phyloP scores from a whole-genome alignment of 2,888 invertebrate species.

The Autographa pulchrina region DNA sequence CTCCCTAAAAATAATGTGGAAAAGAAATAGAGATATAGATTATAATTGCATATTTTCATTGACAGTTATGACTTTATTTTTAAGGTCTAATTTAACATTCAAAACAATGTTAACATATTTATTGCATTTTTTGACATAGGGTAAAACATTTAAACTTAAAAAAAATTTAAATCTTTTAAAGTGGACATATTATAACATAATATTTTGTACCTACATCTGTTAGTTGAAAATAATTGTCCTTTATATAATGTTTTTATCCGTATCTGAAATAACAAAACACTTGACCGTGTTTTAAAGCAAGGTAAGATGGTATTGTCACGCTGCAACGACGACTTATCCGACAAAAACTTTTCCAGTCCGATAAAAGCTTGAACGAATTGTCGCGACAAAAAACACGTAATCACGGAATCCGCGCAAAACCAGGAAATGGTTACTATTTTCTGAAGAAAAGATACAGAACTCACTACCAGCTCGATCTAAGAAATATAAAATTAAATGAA shows the following conservation, averaged over 20 bases:
- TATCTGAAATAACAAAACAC: slow-evolving; percentile 9
- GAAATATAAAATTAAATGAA: neutral
- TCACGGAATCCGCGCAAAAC: slow-evolving; percentile 40
- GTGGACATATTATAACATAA: neutral
- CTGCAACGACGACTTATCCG: slow-evolving; percentile 29
- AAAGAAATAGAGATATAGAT: neutral
- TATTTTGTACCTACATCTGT: neutral
- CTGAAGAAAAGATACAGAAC: slow-evolving; percentile 2
- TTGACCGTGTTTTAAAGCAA: slow-evolving; percentile 25
- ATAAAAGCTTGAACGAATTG: slow-evolving; percentile 52
- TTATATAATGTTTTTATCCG: neutral
- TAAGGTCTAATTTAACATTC: neutral
- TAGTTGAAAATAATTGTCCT: neutral
- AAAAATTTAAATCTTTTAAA: no score
- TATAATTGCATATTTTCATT: no score
- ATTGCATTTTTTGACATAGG: neutral
- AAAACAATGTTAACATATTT: neutral
- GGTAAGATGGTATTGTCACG: slow-evolving; percentile 50
- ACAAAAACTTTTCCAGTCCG: slow-evolving; percentile 39
- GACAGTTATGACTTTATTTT: neutral
- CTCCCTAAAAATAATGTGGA: no score
- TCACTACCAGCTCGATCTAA: neutral
- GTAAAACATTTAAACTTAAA: neutral
- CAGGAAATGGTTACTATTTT: slow-evolving; percentile 33
- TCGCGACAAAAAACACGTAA: slow-evolving; percentile 44